These are phyloP conservation scores for Aptenodytes patagonicus DNA, from an alignment of 2,113 vertebrate genomes.

Conservation along the genomic window DNA sequence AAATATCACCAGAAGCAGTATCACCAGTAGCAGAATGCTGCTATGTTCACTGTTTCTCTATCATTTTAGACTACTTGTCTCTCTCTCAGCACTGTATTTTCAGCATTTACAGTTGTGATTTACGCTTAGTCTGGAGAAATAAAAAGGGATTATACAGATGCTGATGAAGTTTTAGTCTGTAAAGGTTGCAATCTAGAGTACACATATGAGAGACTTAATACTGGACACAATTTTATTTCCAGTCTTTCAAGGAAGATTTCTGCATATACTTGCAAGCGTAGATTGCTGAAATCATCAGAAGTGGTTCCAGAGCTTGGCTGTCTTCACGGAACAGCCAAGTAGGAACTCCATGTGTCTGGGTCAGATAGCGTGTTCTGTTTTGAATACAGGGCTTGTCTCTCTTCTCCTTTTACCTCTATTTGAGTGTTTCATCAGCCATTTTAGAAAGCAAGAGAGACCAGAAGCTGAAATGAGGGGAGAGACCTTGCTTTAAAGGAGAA, in stretches of 20 bases:
- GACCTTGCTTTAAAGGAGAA: not conserved
- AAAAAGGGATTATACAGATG: not conserved
- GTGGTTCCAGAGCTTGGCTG: not conserved
- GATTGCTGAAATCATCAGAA: not conserved
- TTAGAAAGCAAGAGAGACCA: not conserved
- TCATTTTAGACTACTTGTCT: not conserved
- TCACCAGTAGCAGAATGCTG: not conserved
- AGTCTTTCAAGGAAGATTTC: conserved; percentile 30
- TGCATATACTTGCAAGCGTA: not conserved
- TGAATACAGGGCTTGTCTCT: not conserved
- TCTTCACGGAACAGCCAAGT: not conserved
- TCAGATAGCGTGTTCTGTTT: not conserved
- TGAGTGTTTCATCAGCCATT: not conserved
- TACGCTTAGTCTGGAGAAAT: not conserved
- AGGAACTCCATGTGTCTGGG: not conserved
- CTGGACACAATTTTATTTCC: not conserved
- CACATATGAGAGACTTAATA: not conserved
- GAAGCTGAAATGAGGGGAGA: not conserved
- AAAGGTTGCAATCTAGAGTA: not conserved
- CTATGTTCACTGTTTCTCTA: not conserved
- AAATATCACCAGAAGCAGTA: conserved; percentile 15
- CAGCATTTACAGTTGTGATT: not conserved
- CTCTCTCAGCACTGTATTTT: not conserved
- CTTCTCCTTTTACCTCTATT: not conserved
- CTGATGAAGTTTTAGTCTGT: not conserved